Percentiles rank a stretch among this genome's conserved stretches.
phyloP scores from a whole-genome alignment of 92 coral and sea anemone genomes.

The Zoanthus sociatus region DNA sequence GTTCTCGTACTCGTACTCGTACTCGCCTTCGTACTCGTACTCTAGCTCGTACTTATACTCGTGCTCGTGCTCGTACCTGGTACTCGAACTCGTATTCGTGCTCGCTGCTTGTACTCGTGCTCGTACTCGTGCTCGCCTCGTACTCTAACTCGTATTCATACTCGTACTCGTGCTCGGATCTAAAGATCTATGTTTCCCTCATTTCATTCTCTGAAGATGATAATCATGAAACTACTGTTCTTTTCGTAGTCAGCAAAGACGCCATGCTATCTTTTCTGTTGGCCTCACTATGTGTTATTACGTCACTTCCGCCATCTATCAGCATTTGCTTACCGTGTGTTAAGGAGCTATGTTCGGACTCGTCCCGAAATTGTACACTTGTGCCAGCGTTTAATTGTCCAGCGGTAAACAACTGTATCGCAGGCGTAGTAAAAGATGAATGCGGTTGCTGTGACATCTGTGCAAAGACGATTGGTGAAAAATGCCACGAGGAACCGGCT shows the following conservation, averaged over 20 bases:
- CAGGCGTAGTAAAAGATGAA: slow-evolving; percentile 70
- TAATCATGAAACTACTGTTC: no score
- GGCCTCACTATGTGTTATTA: background rate
- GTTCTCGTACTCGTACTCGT: no score
- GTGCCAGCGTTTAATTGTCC: slow-evolving; percentile 65
- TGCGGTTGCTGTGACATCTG: slow-evolving; percentile 84
- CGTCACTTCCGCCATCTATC: slow-evolving; percentile 9
- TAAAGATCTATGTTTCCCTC: no score
- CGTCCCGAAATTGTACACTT: slow-evolving; percentile 21
- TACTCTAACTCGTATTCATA: no score
- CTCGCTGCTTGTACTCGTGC: no score
- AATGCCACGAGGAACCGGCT: slow-evolving; percentile 63
- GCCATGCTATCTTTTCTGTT: slow-evolving; percentile 16
- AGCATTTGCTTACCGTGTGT: slow-evolving; percentile 30
- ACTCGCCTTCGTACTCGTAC: no score
- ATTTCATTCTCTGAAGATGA: no score
- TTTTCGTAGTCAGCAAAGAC: background rate
- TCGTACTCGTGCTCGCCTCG: no score
- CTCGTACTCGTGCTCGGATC: no score
- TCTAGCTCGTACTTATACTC: no score
- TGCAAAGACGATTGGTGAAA: slow-evolving; percentile 69
- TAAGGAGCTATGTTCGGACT: slow-evolving; percentile 21
- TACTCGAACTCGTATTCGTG: no score
- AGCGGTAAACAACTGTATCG: slow-evolving; percentile 51
- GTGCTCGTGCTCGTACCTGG: no score